Evolutionary conservation across 2,888 invertebrate species (phyloP), one percentile per base, ranked within the genome.

Genomic region (Phalera bucephala): DNA sequence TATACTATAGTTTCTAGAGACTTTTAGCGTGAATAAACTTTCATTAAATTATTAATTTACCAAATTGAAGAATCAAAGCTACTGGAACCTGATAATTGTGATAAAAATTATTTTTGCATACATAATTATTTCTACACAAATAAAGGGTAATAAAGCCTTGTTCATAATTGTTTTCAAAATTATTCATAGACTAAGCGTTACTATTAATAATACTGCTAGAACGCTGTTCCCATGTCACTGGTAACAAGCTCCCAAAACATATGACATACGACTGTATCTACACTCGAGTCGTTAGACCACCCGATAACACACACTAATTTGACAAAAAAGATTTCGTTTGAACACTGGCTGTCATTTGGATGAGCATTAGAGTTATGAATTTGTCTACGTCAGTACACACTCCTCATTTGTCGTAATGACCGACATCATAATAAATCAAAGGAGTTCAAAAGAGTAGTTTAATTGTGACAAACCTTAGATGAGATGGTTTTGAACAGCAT

Each of bases 301-400:
- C 60, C 61, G 55, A 66, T 67, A 66, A 56, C 62, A 55, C 55
- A 60, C 61, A 67, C 64, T 70, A 72, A 78, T 73, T 72, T 67
- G 64, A 71, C 55, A 55, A 70, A 70, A 72, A 72, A 50, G 46
- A 57, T 43, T 44, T 49, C 38, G 53, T 69, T 61, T 58, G 47
- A 64, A 68, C 45, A 55, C 49, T 52, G 39, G 34, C 40, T 42
- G 46, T 52, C 45, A 51, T 52, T 56, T 40, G 50, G 49, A 66
- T 52, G 54, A 64, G 36, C 61, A 66, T 71, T 62, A 61, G 25
- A 63, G 37, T 60, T 61, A 61, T 45, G 55, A 63, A 72, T 73
- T 64, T 66, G 64, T 73, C 64, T 57, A 39, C 61, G 72, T 64
- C 67, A 66, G 65, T 63, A 61, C 58, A 64, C 54, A 57, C 65